Conservation (phyloP, 2,888 invertebrate genomes). For the Eupeodes latifasciatus region DNA sequence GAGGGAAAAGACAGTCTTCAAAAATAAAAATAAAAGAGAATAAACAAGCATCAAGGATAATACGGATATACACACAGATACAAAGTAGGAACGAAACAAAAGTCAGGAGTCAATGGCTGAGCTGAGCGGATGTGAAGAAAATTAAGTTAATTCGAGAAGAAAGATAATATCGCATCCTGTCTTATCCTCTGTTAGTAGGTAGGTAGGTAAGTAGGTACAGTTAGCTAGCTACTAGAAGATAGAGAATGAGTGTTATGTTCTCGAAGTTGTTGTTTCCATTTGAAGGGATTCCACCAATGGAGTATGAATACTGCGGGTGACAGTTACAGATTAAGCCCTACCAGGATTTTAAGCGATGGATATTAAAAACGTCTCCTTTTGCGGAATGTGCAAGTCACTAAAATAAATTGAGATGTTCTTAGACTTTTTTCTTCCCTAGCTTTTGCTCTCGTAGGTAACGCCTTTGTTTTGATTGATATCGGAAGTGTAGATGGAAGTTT, state of each 20-base stretch:
- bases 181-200: conserved; percentile 30
- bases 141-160: conserved; percentile 76
- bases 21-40: conserved; percentile 41
- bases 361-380: conserved; percentile 56
- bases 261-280: conserved; percentile 62
- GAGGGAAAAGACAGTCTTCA: conserved; percentile 42
- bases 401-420: conserved; percentile 50
- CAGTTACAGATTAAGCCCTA: conserved; percentile 60
- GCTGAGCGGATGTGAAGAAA: conserved; percentile 73
- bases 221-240: no score
- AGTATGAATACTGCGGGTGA: conserved; percentile 54
- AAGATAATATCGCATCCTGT: conserved; percentile 74
- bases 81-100: conserved; percentile 60
- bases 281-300: conserved; percentile 57
- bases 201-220: not conserved
- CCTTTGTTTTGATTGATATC: conserved; percentile 38
- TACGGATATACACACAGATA: conserved; percentile 47
- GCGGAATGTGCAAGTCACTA: conserved; percentile 58
- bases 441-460: not conserved
- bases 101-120: conserved; percentile 75
- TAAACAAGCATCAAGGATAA: conserved; percentile 46
- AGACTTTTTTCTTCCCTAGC: not conserved
- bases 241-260: conserved; percentile 64
- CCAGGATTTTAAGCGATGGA: conserved; percentile 44
- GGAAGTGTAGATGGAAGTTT: conserved; percentile 25